Percentiles rank a stretch among this genome's conserved stretches.
phyloP scores from a whole-genome alignment of 2,888 invertebrate species.

The Stomorhina lunata region DNA sequence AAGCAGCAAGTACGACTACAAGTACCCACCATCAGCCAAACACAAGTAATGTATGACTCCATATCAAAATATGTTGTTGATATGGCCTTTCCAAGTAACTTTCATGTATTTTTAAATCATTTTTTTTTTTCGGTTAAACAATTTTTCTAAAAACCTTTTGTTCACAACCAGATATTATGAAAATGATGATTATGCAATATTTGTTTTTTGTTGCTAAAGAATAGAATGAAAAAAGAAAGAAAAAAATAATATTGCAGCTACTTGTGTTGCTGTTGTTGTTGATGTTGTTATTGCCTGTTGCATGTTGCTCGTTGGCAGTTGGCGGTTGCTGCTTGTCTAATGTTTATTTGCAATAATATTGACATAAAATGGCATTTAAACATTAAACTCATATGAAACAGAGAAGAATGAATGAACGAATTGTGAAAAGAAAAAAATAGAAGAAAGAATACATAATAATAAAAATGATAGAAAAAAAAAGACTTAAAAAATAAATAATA shows the following conservation, averaged over 20 bases:
- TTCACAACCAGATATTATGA: conserved; percentile 51
- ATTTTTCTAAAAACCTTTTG: conserved; percentile 43
- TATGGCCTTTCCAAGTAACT: not conserved
- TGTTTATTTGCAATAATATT: conserved; percentile 66
- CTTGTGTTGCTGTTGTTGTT: conserved; percentile 39
- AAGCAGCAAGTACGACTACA: too few species aligned
- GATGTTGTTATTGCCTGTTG: conserved; percentile 39
- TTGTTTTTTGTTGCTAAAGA: conserved; percentile 2
- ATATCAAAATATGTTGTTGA: conserved; percentile 43
- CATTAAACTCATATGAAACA: conserved; percentile 47
- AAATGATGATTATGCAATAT: conserved; percentile 61
- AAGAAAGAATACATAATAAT: too few species aligned
- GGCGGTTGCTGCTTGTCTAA: conserved; percentile 60
- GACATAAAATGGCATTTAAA: conserved; percentile 67
- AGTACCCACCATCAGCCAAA: not conserved
- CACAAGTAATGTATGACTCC: conserved; percentile 30
- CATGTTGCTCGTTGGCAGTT: conserved; percentile 12
- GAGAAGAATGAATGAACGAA: conserved; percentile 30
- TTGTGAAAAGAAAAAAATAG: not conserved
- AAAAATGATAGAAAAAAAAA: conserved; percentile 42
- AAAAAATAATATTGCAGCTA: conserved; percentile 26
- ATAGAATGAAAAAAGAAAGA: not conserved
- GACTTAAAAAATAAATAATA: conserved; percentile 45
- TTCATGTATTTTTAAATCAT: not conserved
- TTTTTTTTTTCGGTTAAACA: conserved; percentile 2